Conservation (phyloP, 2,113 vertebrate genomes). For the Hemicordylus capensis region DNA sequence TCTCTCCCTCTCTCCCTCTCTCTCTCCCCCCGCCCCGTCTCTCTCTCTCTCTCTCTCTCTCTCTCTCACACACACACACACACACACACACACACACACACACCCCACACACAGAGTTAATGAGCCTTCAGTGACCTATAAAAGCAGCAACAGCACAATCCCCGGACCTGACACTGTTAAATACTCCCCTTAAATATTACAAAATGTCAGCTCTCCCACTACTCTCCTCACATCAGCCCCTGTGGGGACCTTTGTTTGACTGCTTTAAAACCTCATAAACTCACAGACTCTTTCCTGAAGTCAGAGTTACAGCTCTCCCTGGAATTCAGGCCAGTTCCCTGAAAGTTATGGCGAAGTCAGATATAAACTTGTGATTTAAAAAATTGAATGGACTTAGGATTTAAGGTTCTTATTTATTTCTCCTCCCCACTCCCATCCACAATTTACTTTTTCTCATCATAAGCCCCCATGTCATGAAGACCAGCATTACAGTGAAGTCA, state of each 20-base stretch:
- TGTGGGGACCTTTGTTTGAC: conserved; percentile 24
- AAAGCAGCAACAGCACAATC: conserved; percentile 30
- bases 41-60: neutral
- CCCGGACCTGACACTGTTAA: conserved; percentile 19
- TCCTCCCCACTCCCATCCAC: neutral
- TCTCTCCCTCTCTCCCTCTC: neutral
- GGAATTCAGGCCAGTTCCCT: conserved; percentile 19
- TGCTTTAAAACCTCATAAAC: conserved; percentile 57
- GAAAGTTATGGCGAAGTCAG: conserved; percentile 43
- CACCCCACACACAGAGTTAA: too few relatives aligned
- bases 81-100: neutral
- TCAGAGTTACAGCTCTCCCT: conserved; percentile 45
- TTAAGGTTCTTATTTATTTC: conserved; percentile 35
- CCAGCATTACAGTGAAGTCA: conserved; percentile 39
- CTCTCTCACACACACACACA: neutral
- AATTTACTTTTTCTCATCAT: neutral
- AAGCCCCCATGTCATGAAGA: conserved; percentile 29
- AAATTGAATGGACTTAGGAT: conserved; percentile 45
- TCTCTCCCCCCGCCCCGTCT: too few relatives aligned
- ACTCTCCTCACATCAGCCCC: conserved; percentile 14
- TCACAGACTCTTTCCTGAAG: conserved; percentile 31
- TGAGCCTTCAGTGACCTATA: conserved; percentile 23
- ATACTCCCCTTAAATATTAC: conserved; percentile 54
- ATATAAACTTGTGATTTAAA: conserved; percentile 49
- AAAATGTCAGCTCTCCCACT: conserved; percentile 34